These are phyloP conservation scores for Muscina levida DNA, from an alignment of 2,888 invertebrate species.

Conservation along the genomic window DNA sequence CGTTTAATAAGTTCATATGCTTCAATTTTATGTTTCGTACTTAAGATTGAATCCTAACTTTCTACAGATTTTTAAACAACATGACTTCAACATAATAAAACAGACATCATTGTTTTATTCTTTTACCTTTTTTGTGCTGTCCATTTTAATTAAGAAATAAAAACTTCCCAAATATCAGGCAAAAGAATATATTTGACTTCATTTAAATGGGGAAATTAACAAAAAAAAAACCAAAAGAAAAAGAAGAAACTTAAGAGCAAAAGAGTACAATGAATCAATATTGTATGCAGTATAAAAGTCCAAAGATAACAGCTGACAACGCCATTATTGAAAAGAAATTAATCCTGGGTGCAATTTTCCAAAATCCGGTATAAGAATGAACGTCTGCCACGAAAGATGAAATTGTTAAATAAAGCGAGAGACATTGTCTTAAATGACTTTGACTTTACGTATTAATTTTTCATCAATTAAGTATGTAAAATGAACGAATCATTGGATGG, in stretches of 20 bases:
- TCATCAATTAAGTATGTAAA: conserved; percentile 33
- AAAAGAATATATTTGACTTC: conserved; percentile 27
- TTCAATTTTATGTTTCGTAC: no score
- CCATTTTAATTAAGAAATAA: conserved; percentile 41
- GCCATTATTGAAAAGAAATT: conserved; percentile 21
- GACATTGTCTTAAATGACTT: conserved; percentile 27
- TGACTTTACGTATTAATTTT: conserved; percentile 32
- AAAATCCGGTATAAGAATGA: neutral
- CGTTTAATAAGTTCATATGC: no score
- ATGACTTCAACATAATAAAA: no score
- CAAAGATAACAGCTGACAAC: conserved; percentile 16
- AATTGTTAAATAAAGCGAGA: conserved; percentile 8
- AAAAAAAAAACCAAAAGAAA: conserved; percentile 8
- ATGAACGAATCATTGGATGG: neutral
- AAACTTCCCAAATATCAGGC: conserved; percentile 13
- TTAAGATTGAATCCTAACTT: no score
- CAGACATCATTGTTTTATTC: no score
- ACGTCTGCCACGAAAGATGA: conserved; percentile 24
- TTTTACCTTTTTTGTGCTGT: conserved; percentile 8
- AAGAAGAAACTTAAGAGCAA: neutral
- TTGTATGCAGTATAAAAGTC: conserved; percentile 45
- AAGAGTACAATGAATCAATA: conserved; percentile 15
- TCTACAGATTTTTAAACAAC: no score
- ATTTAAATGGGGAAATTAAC: conserved; percentile 14
- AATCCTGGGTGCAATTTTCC: neutral